Percentiles rank a stretch among this genome's conserved stretches.
These are phyloP conservation scores for Ochlodes sylvanus DNA, from an alignment of 2,888 invertebrate genomes.

Conservation along the genomic window DNA sequence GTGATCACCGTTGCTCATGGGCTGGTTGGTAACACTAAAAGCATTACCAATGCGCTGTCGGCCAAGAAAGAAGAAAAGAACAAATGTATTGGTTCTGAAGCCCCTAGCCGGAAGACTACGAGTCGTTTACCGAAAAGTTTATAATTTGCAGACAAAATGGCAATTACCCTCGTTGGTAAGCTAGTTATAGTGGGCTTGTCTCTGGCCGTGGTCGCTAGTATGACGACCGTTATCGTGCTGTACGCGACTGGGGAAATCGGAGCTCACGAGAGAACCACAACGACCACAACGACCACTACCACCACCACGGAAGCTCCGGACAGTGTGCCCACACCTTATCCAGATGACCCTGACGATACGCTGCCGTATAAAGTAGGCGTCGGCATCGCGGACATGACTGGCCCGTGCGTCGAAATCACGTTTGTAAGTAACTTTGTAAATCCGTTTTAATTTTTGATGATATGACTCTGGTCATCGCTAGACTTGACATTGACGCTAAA, in stretches of 20 bases:
- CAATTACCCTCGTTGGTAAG: conserved; percentile 61
- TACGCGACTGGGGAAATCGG: conserved; percentile 51
- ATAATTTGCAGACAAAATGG: conserved; percentile 50
- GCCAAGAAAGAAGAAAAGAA: too few relatives aligned
- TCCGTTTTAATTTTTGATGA: too few relatives aligned
- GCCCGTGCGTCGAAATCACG: conserved; percentile 95
- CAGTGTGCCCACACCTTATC: conserved; percentile 16
- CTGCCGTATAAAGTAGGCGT: conserved; percentile 87
- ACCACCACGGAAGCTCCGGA: not conserved
- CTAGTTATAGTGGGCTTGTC: conserved; percentile 56
- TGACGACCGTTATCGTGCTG: conserved; percentile 61
- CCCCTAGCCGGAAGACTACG: too few relatives aligned
- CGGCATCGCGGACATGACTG: conserved; percentile 96
- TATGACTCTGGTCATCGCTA: too few relatives aligned
- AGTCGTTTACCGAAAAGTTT: too few relatives aligned
- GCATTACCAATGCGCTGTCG: too few relatives aligned
- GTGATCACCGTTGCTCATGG: too few relatives aligned
- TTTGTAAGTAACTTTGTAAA: conserved; percentile 88
- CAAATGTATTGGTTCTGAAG: too few relatives aligned
- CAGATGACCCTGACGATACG: conserved; percentile 32
- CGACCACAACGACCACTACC: not conserved
- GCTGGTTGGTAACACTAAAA: too few relatives aligned
- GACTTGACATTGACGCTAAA: too few relatives aligned
- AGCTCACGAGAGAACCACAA: too few relatives aligned
- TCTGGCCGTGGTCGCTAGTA: conserved; percentile 62